Percentiles rank a stretch among this genome's conserved stretches.
Evolutionary conservation across 2,113 vertebrate genomes (phyloP).

Genomic region (Chaetorhynchus papuensis): DNA sequence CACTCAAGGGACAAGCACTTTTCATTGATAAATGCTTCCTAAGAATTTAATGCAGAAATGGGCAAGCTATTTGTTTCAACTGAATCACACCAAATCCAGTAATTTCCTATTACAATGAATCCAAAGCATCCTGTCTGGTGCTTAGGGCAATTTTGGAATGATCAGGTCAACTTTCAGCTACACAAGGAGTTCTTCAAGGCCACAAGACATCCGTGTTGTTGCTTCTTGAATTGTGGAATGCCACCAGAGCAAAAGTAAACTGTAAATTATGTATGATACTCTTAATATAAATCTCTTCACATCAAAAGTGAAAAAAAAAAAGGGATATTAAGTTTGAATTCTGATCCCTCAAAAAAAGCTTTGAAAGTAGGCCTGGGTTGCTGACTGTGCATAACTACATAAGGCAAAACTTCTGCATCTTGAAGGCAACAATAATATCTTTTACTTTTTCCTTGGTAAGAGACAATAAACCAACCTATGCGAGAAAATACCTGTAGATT

Average conservation of each 20-base stretch:
- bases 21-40: background rate
- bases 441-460: background rate
- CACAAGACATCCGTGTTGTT: background rate
- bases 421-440: background rate
- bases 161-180: background rate
- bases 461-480: background rate
- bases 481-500: background rate
- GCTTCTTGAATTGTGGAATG: background rate
- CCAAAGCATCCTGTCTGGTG: background rate
- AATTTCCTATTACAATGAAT: background rate
- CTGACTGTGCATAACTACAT: background rate
- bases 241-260: background rate
- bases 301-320: background rate
- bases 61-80: background rate
- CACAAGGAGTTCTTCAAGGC: background rate
- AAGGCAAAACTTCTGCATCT: background rate
- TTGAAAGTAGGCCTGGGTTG: background rate
- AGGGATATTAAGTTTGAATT: background rate
- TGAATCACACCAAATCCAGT: background rate
- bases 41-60: background rate
- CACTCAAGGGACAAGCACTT: background rate
- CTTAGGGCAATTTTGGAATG: background rate
- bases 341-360: background rate
- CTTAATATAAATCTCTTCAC: background rate
- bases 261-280: background rate